Conservation (phyloP, 2,888 invertebrate species). For the Hypena proboscidalis region DNA sequence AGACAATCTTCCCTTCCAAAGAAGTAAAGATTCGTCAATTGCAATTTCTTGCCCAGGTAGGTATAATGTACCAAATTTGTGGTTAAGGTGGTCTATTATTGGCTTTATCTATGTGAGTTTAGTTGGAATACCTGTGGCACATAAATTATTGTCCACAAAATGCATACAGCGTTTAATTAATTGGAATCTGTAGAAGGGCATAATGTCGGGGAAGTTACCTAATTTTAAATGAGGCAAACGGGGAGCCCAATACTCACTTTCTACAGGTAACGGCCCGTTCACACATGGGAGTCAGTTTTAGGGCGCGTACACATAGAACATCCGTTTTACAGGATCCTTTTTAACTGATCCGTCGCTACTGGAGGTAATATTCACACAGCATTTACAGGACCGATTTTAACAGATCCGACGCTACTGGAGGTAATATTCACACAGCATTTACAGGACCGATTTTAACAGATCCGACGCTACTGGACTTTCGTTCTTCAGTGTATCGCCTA, state of each 20-base stretch:
- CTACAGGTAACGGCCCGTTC: background rate
- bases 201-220: background rate
- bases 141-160: background rate
- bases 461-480: conserved; percentile 28
- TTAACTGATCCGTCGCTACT: too few relatives aligned
- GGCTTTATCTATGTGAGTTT: background rate
- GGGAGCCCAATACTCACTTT: background rate
- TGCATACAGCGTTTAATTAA: background rate
- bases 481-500: conserved; percentile 17
- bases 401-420: conserved; percentile 8
- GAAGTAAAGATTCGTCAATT: background rate
- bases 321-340: too few relatives aligned
- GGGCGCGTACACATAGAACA: too few relatives aligned
- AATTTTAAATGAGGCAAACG: background rate
- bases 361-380: too few relatives aligned
- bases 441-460: conserved; percentile 22
- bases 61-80: background rate
- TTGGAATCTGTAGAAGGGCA: too few relatives aligned
- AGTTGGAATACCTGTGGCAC: too few relatives aligned
- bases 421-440: conserved; percentile 23
- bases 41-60: background rate
- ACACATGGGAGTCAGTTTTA: too few relatives aligned
- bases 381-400: conserved; percentile 13
- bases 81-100: background rate
- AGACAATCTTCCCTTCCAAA: background rate